phyloP scores from a whole-genome alignment of 2,113 vertebrate genomes.

The Promerops cafer region DNA sequence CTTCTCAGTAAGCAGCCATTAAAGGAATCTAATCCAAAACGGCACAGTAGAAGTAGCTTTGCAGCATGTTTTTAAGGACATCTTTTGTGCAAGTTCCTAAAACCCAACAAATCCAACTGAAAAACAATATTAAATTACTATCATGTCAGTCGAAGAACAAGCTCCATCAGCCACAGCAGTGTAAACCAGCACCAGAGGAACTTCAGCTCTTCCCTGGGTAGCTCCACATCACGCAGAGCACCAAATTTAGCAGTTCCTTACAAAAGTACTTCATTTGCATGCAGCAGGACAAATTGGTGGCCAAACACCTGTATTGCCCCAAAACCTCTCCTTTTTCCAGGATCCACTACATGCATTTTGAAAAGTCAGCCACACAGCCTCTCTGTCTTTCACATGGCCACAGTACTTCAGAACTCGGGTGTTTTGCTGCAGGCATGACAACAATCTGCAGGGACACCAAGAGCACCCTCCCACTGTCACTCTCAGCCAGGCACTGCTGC shows the following conservation, averaged over 20 bases:
- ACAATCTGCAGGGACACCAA: not conserved
- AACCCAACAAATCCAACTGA: not conserved
- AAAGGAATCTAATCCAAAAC: not conserved
- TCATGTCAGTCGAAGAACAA: not conserved
- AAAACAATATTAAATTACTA: not conserved
- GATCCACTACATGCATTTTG: not conserved
- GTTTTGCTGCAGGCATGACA: not conserved
- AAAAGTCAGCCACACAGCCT: not conserved
- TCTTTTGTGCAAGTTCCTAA: not conserved
- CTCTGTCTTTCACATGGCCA: not conserved
- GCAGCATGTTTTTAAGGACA: not conserved
- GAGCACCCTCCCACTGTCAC: not conserved
- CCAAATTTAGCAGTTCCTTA: not conserved
- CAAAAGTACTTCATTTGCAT: not conserved
- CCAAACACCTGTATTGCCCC: not conserved
- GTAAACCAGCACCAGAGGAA: rapidly evolving
- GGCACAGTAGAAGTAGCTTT: not conserved
- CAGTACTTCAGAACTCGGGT: not conserved
- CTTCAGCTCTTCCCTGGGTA: not conserved
- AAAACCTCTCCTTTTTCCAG: not conserved
- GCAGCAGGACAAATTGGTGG: not conserved
- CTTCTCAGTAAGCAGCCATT: not conserved
- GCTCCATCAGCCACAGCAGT: not conserved
- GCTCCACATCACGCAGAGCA: not conserved
- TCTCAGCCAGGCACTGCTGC: not conserved